Evolutionary conservation across 2,888 invertebrate genomes (phyloP).

Genomic region (Cotesia congregata): DNA sequence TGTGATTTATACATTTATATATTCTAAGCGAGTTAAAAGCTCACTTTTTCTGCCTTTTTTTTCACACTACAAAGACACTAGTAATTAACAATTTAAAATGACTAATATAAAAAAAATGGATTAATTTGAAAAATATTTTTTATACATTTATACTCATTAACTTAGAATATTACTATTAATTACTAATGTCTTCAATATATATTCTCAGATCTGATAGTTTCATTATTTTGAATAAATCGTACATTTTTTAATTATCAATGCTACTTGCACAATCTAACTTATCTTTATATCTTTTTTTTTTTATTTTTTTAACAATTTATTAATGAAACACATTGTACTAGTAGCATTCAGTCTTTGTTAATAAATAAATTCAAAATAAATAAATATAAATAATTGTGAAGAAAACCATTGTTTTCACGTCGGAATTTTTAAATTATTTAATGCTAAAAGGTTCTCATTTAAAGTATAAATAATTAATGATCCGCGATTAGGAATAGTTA

Average conservation of each 20-base stretch:
- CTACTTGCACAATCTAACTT: slow-evolving; percentile 8
- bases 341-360: slow-evolving; percentile 65
- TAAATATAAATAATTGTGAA: slow-evolving; percentile 26
- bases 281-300: slow-evolving; percentile 1
- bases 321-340: slow-evolving; percentile 56
- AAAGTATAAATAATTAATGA: not conserved
- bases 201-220: not conserved
- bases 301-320: slow-evolving; percentile 28
- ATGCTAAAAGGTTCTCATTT: not conserved
- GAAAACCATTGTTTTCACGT: slow-evolving; percentile 19
- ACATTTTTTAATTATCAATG: slow-evolving; percentile 5
- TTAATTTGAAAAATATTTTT: not conserved
- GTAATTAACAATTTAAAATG: not conserved
- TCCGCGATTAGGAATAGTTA: too few species aligned
- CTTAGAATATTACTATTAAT: not conserved
- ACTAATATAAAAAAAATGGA: not conserved
- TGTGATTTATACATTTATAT: slow-evolving; percentile 2
- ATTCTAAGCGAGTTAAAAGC: slow-evolving; percentile 7
- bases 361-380: slow-evolving; percentile 58
- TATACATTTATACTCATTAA: not conserved
- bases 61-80: not conserved
- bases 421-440: not conserved
- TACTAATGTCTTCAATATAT: slow-evolving; percentile 6
- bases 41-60: not conserved
- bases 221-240: slow-evolving; percentile 9